Percentiles rank a stretch among this genome's conserved stretches.
Evolutionary conservation across 2,888 invertebrate genomes (phyloP).

Genomic region (Cephus spinipes): DNA sequence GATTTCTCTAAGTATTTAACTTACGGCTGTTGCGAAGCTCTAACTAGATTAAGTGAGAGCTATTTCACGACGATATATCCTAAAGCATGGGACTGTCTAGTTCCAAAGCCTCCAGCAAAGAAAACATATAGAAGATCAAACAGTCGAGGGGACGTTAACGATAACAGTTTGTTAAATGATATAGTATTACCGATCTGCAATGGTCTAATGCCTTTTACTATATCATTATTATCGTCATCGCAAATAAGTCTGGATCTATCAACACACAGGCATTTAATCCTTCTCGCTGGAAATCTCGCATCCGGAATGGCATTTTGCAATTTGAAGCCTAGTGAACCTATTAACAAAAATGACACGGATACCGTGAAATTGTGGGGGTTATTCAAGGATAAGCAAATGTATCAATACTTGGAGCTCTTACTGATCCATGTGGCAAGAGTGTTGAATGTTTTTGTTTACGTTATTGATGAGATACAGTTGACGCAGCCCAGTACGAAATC

Average conservation of each 20-base stretch:
- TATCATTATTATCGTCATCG: slow-evolving; percentile 68
- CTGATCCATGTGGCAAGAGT: slow-evolving; percentile 77
- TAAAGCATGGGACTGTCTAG: slow-evolving; percentile 75
- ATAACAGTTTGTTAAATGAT: slow-evolving; percentile 32
- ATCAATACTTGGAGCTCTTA: slow-evolving; percentile 70
- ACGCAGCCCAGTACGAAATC: slow-evolving; percentile 69
- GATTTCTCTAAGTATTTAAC: slow-evolving; percentile 77
- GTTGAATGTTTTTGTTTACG: slow-evolving; percentile 80
- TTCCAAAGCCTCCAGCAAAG: slow-evolving; percentile 44
- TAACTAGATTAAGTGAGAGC: slow-evolving; percentile 74
- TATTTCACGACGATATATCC: slow-evolving; percentile 78
- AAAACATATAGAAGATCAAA: slow-evolving; percentile 37
- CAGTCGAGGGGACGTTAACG: slow-evolving; percentile 36
- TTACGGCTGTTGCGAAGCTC: slow-evolving; percentile 77
- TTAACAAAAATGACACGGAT: slow-evolving; percentile 35
- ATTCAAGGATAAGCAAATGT: slow-evolving; percentile 61
- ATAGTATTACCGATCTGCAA: slow-evolving; percentile 38
- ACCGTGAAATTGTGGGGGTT: slow-evolving; percentile 47
- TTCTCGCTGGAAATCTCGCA: slow-evolving; percentile 65
- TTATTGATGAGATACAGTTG: slow-evolving; percentile 78
- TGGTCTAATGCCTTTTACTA: slow-evolving; percentile 58
- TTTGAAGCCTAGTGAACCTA: slow-evolving; percentile 62
- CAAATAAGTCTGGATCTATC: slow-evolving; percentile 69
- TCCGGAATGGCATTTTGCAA: slow-evolving; percentile 63
- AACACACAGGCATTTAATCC: slow-evolving; percentile 65